These are phyloP conservation scores for Euproctis similis DNA, from an alignment of 2,888 invertebrate genomes.

Conservation along the genomic window DNA sequence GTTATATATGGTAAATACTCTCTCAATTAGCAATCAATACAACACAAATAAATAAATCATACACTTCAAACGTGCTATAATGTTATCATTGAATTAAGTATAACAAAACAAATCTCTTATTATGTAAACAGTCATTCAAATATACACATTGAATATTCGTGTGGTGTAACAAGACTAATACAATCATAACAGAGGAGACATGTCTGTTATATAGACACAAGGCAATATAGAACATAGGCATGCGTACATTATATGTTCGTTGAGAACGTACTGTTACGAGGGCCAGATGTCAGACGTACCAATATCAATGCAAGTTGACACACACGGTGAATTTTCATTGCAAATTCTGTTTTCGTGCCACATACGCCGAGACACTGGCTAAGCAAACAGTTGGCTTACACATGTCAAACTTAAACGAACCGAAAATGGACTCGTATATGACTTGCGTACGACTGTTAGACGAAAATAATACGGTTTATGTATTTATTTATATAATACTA, in stretches of 20 bases:
- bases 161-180: conserved; percentile 1
- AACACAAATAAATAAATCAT: no score
- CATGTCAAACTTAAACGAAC: conserved; percentile 74
- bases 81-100: no score
- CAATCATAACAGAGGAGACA: conserved; percentile 1
- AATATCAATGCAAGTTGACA: conserved; percentile 60
- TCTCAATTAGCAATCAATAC: no score
- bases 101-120: no score
- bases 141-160: no score
- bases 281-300: conserved; percentile 54
- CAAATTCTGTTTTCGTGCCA: conserved; percentile 65
- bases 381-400: conserved; percentile 65
- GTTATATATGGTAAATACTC: no score
- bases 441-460: conserved; percentile 27
- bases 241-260: conserved; percentile 17
- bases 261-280: conserved; percentile 33
- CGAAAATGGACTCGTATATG: conserved; percentile 50
- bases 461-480: conserved; percentile 20
- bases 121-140: no score
- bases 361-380: conserved; percentile 46
- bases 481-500: neutral
- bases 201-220: conserved; percentile 7
- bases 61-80: no score
- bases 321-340: conserved; percentile 67
- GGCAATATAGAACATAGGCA: conserved; percentile 4